Evolutionary conservation across 2,797 vertebrate species (phyloP).

Genomic region (Paramormyrops hopkinsi): DNA sequence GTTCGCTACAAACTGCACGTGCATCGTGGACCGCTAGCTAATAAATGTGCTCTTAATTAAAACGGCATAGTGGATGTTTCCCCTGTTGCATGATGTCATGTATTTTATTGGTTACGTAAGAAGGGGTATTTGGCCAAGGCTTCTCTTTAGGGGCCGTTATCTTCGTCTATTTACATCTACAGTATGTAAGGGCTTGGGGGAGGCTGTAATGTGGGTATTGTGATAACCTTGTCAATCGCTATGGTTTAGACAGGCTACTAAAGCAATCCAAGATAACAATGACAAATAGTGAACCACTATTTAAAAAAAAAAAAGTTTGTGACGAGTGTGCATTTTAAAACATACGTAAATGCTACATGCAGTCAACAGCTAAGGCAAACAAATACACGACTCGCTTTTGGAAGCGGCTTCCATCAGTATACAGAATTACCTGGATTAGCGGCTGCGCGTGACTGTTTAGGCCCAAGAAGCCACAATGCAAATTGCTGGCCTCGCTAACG

Average conservation of each 20-base stretch:
- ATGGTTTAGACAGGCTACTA: neutral
- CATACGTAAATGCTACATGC: neutral
- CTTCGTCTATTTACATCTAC: neutral
- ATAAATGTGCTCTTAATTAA: conserved; percentile 9
- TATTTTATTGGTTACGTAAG: neutral
- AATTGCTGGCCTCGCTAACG: neutral
- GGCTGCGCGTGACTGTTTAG: neutral
- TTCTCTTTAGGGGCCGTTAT: neutral
- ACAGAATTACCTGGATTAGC: neutral
- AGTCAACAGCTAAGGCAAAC: neutral
- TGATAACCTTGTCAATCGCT: neutral
- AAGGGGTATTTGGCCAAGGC: neutral
- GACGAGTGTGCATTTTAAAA: neutral
- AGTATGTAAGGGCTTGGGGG: neutral
- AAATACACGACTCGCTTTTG: neutral
- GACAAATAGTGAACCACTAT: neutral
- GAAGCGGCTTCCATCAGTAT: neutral
- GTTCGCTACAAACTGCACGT: neutral
- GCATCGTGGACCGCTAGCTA: neutral
- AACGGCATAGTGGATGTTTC: neutral
- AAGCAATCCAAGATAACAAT: neutral
- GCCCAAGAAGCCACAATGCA: neutral
- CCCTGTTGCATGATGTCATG: conserved; percentile 9
- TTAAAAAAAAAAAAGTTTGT: neutral
- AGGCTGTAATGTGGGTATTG: neutral